Conservation (phyloP, 2,113 vertebrate genomes). For the Perca fluviatilis region DNA sequence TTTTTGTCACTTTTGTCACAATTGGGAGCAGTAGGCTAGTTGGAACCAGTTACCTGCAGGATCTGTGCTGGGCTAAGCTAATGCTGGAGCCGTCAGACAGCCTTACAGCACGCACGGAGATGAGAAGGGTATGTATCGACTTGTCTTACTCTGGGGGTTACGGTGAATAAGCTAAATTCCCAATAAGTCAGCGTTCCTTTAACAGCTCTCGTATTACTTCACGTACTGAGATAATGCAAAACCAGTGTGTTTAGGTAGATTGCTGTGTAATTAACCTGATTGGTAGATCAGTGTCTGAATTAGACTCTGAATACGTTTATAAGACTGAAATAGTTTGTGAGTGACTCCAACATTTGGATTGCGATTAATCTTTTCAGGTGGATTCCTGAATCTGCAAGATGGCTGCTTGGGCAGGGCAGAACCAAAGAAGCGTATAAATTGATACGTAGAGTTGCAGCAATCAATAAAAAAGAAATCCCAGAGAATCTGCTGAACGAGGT, state of each 20-base stretch:
- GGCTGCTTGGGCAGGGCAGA: conserved; percentile 54
- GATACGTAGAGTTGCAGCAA: conserved; percentile 53
- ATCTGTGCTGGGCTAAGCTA: no score
- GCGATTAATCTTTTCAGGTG: conserved; percentile 34
- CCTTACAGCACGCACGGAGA: no score
- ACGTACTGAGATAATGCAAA: not conserved
- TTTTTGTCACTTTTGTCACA: no score
- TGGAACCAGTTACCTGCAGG: no score
- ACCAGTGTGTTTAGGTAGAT: not conserved
- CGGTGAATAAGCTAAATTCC: no score
- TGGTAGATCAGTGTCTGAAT: not conserved
- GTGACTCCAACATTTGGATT: not conserved
- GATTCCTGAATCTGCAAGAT: conserved; percentile 67
- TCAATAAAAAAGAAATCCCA: conserved; percentile 59
- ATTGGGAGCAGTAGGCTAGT: no score
- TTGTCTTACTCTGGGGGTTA: no score
- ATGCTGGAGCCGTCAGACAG: no score
- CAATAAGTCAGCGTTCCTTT: no score
- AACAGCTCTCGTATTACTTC: not conserved
- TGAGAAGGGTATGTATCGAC: no score
- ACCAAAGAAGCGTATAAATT: conserved; percentile 33
- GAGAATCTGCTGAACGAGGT: conserved; percentile 45
- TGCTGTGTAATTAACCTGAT: not conserved
- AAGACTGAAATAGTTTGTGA: not conserved
- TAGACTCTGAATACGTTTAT: not conserved